Evolutionary conservation across 2,797 vertebrate species (phyloP).

Genomic region (Sternarchorhynchus goeldii): DNA sequence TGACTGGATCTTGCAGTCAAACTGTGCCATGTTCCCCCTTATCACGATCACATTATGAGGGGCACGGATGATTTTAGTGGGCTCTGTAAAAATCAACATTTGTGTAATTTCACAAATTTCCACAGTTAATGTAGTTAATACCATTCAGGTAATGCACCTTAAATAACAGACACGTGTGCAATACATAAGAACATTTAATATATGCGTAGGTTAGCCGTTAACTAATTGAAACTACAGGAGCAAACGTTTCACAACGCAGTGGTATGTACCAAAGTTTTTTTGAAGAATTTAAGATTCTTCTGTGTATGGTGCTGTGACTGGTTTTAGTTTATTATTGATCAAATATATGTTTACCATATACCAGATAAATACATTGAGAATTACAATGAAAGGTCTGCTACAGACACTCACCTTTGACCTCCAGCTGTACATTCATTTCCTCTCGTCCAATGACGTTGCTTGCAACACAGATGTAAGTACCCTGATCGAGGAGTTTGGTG

Average conservation of each 20-base stretch:
- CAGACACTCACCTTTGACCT: constrained; percentile 89
- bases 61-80: constrained; percentile 83
- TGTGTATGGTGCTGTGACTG: no score
- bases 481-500: constrained; percentile 87
- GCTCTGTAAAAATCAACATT: constrained; percentile 72
- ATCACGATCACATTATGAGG: constrained; percentile 84
- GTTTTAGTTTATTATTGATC: no score
- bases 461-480: constrained; percentile 89
- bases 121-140: not conserved
- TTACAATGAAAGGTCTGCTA: not conserved
- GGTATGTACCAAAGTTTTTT: no score
- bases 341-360: no score
- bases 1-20: constrained; percentile 85
- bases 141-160: not conserved
- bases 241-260: no score
- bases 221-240: no score
- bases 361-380: not conserved
- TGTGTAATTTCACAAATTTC: not conserved
- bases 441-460: constrained; percentile 92
- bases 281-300: no score
- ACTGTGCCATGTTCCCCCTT: constrained; percentile 81
- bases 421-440: constrained; percentile 87
- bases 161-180: not conserved
- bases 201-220: not conserved
- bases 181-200: not conserved